Percentiles rank a stretch among this genome's conserved stretches.
Evolutionary conservation across 2,113 vertebrate species (phyloP).

Genomic region (Tinamus guttatus): DNA sequence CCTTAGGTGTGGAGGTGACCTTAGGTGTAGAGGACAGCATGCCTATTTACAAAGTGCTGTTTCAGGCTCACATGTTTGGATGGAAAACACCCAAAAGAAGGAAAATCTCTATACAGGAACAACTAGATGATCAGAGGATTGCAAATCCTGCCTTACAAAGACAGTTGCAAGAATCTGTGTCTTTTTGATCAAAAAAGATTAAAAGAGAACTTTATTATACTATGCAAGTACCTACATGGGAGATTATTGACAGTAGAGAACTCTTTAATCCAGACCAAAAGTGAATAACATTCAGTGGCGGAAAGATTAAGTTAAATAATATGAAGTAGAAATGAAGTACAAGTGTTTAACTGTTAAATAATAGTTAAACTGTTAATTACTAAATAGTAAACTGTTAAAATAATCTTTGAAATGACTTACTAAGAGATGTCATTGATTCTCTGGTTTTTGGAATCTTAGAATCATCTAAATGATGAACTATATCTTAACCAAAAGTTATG

Average conservation of each 20-base stretch:
- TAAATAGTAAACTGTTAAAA: neutral
- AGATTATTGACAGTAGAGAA: neutral
- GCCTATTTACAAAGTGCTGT: neutral
- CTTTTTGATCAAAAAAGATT: slow-evolving; percentile 18
- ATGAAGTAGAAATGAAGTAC: neutral
- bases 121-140: neutral
- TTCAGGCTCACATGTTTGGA: neutral
- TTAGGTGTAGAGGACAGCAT: neutral
- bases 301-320: slow-evolving; percentile 18
- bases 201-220: slow-evolving; percentile 5
- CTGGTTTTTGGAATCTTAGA: neutral
- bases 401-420: too few relatives aligned
- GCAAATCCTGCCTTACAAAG: neutral
- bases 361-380: too few relatives aligned
- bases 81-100: neutral
- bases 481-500: neutral
- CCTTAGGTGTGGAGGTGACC: neutral
- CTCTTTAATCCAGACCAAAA: slow-evolving; percentile 9
- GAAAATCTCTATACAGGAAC: neutral
- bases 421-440: neutral
- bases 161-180: neutral
- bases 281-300: neutral
- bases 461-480: neutral
- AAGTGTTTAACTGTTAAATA: neutral
- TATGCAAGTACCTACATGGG: neutral